These are phyloP conservation scores for Tiliacea aurago DNA, from an alignment of 2,888 invertebrate species.

Conservation along the genomic window DNA sequence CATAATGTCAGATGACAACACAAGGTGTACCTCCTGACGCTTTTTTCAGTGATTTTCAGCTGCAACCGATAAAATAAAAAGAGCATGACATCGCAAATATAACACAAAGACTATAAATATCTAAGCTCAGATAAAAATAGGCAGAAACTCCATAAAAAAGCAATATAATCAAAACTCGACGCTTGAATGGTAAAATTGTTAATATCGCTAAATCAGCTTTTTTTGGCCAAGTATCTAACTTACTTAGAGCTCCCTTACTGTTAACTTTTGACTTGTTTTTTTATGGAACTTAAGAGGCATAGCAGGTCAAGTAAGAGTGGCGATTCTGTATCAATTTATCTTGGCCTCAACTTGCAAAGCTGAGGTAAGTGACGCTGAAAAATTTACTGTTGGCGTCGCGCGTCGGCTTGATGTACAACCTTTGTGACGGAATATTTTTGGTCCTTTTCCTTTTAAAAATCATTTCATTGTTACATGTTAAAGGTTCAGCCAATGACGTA, in stretches of 20 bases:
- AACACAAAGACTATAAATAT: constrained; percentile 33
- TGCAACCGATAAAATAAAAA: background rate
- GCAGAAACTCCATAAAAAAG: constrained; percentile 50
- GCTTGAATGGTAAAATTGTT: constrained; percentile 69
- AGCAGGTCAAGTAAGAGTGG: constrained; percentile 60
- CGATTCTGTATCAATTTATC: constrained; percentile 70
- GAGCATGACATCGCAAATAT: constrained; percentile 20
- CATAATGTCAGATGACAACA: too few relatives aligned
- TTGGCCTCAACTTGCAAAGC: constrained; percentile 65
- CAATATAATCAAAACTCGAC: constrained; percentile 68
- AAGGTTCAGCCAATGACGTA: too few relatives aligned
- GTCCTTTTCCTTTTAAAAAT: constrained; percentile 11
- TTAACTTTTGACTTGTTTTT: constrained; percentile 43
- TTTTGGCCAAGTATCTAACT: constrained; percentile 60
- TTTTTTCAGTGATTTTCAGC: too few relatives aligned
- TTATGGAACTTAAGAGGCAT: constrained; percentile 46
- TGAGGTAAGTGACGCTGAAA: constrained; percentile 71
- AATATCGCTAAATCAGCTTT: constrained; percentile 72
- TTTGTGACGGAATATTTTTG: constrained; percentile 51
- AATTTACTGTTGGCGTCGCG: constrained; percentile 65
- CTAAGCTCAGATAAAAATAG: constrained; percentile 39
- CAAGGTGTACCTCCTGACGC: too few relatives aligned
- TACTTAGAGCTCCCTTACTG: constrained; percentile 56
- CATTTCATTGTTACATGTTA: constrained; percentile 20
- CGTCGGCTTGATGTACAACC: constrained; percentile 48